These are phyloP conservation scores for Rallus crepitans DNA, from an alignment of 2,797 vertebrate species.

Conservation along the genomic window DNA sequence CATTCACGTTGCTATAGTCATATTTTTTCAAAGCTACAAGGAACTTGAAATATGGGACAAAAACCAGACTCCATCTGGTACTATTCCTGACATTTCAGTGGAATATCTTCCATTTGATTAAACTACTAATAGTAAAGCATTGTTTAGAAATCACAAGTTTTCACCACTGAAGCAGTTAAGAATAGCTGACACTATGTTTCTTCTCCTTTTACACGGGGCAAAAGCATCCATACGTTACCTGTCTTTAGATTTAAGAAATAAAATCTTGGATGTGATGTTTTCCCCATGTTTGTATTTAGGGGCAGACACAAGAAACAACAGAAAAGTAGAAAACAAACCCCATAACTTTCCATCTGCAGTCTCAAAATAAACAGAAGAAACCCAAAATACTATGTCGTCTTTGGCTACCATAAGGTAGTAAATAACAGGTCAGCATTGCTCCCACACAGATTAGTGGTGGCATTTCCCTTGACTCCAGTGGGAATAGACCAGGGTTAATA, in stretches of 20 bases:
- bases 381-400: not conserved
- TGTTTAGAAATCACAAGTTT: not conserved
- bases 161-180: not conserved
- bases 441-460: not conserved
- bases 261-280: not conserved
- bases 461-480: not conserved
- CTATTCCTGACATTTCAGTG: not conserved
- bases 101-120: not conserved
- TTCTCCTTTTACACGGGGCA: not conserved
- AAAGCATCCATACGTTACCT: not conserved
- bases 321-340: slow-evolving; percentile 20
- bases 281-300: not conserved
- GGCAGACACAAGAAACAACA: not conserved
- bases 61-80: not conserved
- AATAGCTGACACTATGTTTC: not conserved
- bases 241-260: not conserved
- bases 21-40: not conserved
- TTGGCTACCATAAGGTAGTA: slow-evolving; percentile 1
- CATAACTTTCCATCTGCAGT: slow-evolving; percentile 11
- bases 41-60: not conserved
- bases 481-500: not conserved
- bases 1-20: not conserved
- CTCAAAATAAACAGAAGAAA: slow-evolving; percentile 19
- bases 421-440: not conserved
- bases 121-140: not conserved